Conservation (phyloP, 2,113 vertebrate species). For the Oncorhynchus masou region DNA sequence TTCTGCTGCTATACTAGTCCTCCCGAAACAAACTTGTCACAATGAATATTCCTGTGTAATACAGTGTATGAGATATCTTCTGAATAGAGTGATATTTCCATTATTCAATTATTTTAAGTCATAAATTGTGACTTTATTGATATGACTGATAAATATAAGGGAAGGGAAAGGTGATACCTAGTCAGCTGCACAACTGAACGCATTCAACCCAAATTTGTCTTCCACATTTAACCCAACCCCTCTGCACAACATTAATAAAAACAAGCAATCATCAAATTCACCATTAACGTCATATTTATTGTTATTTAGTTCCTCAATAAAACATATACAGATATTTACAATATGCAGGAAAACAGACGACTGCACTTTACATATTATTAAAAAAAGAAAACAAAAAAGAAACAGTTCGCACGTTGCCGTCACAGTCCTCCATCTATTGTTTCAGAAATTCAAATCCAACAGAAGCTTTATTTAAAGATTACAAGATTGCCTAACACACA, state of each 20-base stretch:
- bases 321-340: conserved; percentile 99
- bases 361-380: conserved; percentile 98
- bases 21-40: neutral
- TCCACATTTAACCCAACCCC: too few relatives aligned
- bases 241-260: conserved; percentile 1
- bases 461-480: conserved; percentile 84
- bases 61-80: too few relatives aligned
- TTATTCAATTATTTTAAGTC: neutral
- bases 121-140: too few relatives aligned
- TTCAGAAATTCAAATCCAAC: conserved; percentile 90
- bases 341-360: conserved; percentile 99
- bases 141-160: too few relatives aligned
- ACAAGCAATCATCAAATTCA: conserved; percentile 66
- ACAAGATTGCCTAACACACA: conserved; percentile 98
- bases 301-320: conserved; percentile 99
- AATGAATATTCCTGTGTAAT: too few relatives aligned
- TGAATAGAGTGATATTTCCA: neutral
- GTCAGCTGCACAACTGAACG: too few relatives aligned
- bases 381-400: conserved; percentile 85
- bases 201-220: too few relatives aligned
- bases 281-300: conserved; percentile 99
- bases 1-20: neutral
- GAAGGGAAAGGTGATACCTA: too few relatives aligned
- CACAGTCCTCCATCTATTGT: conserved; percentile 96
- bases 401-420: conserved; percentile 89